Evolutionary conservation across 2,113 vertebrate species (phyloP), one percentile per base, ranked within the genome.

Genomic region (Pao palembangensis): DNA sequence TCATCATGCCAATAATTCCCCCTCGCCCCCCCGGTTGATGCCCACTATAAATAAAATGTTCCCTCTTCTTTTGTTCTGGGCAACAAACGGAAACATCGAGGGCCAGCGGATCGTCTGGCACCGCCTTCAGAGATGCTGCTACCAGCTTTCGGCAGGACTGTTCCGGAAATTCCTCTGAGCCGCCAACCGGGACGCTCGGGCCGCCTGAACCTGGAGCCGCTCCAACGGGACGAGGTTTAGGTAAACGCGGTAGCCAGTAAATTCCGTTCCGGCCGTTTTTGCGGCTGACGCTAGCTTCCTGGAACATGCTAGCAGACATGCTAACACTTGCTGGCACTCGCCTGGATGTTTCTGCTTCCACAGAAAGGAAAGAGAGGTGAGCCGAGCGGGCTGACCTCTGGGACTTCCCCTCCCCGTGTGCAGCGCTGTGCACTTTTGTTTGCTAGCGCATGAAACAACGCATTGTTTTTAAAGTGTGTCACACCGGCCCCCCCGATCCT

Each of bases 61-160:
- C 49, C 76, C 38, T 55, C 76, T 58, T 74, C 73, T 58, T 73
- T 70, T 70, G 76, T 79, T 71, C 71, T 66, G 77, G 71, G 60
- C 48, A 31, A 59, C 50, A 49, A 50, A 73, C 64, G 54, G 77
- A 80, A 81, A 23, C 21, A 3, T 23, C 21, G 21, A 2, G 60
- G 75, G 71, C 79, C 73, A 77, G 65, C 74, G 17, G 51, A 66
- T 73, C 57, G 54, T 34, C 66, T 66, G 74, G 74, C 68, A 68
- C 31, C 16, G 1, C 11, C 55, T 55, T 60, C 51, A 52, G 31
- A 55, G 68, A 78, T 61, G 67, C 61, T 72, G 64, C 69, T 72
- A 79, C 55, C 34, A 55, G n/a, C 61, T 69, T 58, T 63, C 67
- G 51, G 61, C 49, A 0, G 0, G 0, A 17, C 58, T 34, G 44